Conservation (phyloP, 2,888 invertebrate genomes). For the Cephus nigrinus region DNA sequence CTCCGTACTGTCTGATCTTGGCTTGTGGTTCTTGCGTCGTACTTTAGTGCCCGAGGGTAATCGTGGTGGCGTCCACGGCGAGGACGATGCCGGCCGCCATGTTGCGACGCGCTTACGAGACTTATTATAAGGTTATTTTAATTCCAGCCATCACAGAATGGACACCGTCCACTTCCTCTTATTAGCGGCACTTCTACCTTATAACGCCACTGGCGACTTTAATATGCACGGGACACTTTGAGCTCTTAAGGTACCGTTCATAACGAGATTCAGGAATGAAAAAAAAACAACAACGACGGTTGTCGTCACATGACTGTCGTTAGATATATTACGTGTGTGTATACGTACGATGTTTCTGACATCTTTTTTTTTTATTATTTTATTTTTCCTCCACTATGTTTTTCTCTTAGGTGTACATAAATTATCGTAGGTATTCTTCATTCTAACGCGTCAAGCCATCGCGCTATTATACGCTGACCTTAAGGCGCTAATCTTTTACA, state of each 20-base stretch:
- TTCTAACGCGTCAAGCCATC: background rate
- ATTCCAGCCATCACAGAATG: conserved; percentile 38
- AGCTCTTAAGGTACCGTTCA: background rate
- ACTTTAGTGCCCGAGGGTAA: background rate
- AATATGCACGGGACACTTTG: background rate
- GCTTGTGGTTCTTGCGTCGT: background rate
- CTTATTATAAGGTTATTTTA: conserved; percentile 45
- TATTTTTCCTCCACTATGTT: no score
- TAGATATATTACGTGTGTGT: background rate
- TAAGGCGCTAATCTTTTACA: background rate
- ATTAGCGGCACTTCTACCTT: conserved; percentile 4
- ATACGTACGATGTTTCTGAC: background rate
- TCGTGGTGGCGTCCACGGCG: background rate
- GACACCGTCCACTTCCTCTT: conserved; percentile 44
- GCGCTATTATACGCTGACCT: background rate
- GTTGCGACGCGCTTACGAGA: conserved; percentile 8
- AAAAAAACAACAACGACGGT: background rate
- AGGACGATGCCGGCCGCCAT: background rate
- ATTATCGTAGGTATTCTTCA: background rate
- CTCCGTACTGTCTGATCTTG: background rate
- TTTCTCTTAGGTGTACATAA: background rate
- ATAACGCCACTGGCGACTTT: background rate
- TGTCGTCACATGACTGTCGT: background rate
- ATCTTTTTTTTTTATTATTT: background rate
- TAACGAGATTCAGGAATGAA: background rate